These are phyloP conservation scores for Reinhardtius hippoglossoides DNA, from an alignment of 2,113 vertebrate genomes.

Conservation along the genomic window DNA sequence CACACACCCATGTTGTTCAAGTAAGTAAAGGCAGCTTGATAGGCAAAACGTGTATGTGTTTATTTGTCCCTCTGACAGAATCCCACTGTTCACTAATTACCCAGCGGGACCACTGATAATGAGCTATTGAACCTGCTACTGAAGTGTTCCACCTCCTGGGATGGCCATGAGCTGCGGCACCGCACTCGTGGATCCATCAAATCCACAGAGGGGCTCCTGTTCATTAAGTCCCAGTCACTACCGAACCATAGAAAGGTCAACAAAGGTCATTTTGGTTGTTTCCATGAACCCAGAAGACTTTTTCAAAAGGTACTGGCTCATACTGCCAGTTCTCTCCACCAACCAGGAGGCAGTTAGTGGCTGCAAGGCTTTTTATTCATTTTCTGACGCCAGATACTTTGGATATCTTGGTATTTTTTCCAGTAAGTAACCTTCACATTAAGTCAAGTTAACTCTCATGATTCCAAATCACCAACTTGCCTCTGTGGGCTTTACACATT, in stretches of 20 bases:
- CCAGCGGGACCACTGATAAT: slow-evolving; percentile 81
- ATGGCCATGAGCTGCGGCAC: slow-evolving; percentile 65
- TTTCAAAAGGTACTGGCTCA: slow-evolving; percentile 30
- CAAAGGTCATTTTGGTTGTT: slow-evolving; percentile 74
- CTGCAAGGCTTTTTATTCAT: neutral
- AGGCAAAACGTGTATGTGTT: slow-evolving; percentile 55
- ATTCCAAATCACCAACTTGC: neutral
- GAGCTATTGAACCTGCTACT: slow-evolving; percentile 82
- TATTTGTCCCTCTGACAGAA: slow-evolving; percentile 76
- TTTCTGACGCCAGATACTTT: neutral
- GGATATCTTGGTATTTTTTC: neutral
- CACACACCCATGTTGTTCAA: neutral
- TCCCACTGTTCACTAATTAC: slow-evolving; percentile 81
- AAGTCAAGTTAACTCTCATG: neutral
- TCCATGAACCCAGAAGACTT: slow-evolving; percentile 28
- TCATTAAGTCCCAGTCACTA: slow-evolving; percentile 71
- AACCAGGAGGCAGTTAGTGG: slow-evolving; percentile 18
- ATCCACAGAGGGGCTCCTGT: slow-evolving; percentile 66
- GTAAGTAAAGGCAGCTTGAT: slow-evolving; percentile 41
- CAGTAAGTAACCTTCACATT: no score
- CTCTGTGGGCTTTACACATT: neutral
- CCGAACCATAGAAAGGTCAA: slow-evolving; percentile 61
- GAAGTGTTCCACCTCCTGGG: slow-evolving; percentile 72
- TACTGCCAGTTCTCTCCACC: slow-evolving; percentile 27
- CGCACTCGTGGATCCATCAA: slow-evolving; percentile 68